Base-by-base conservation (phyloP, 2,888 invertebrate species). In the Ectemnius lituratus region DNA sequence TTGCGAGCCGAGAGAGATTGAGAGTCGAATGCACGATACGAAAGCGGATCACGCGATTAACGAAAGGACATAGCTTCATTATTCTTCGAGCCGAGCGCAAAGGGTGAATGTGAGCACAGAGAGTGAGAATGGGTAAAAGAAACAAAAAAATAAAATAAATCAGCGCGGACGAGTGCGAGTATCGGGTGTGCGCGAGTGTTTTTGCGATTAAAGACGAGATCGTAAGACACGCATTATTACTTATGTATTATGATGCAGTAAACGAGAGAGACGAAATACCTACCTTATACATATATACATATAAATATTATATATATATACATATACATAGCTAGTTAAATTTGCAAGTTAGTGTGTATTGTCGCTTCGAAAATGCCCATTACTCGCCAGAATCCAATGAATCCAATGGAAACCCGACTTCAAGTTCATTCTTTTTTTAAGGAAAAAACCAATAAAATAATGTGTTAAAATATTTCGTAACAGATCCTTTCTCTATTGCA, bases 391-490 rank as follows among this genome's bases (percentile, higher is more conserved):
- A 87, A 88, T 87, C 84, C 87, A 88, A 81, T 49, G 73, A 83
- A 87, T 82, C 85, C 79, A 81, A 88, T 16, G 52, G 37, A 37
- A 76, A 88, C 90, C 83, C 86, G 79, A 88, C 89, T 90, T 88
- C 88, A 88, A 90, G 88, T 90, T 90, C 87, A 90, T 89, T 90
- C 89, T 89, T 90, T 90, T 90, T 90, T 90, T 88, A 90, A 90
- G 87, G 82, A 88, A 87, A 88, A 87, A 86, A 88, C 79, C 84
- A 87, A 90, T 89, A 82, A 89, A 89, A 89, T 89, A 88, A 89
- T 87, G 87, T 89, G 88, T 87, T 88, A 85, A 89, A 89, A 83
- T 83, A 83, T 78, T 77, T 74, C 68, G 67, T 62, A 23, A 61
- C 52, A 4, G 5, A 52, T 52, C 4, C 4, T 52, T 52, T 52